Conservation (phyloP, 2,888 invertebrate genomes). For the Altica lythri region DNA sequence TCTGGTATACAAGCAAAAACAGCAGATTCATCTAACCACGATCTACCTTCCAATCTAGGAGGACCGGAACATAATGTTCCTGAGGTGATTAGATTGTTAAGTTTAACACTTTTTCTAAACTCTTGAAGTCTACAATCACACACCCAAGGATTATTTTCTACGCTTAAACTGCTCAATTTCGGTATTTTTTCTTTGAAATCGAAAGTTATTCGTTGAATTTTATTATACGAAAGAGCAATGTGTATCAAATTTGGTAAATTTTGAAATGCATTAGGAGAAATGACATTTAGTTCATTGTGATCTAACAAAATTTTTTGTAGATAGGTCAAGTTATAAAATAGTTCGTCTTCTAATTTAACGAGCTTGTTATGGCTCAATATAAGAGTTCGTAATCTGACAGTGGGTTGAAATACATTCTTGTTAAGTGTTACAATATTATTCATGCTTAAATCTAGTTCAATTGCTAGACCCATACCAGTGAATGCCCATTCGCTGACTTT, state of each 20-base stretch:
- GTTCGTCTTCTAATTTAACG: constrained; percentile 70
- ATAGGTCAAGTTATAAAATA: constrained; percentile 76
- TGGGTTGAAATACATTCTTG: constrained; percentile 72
- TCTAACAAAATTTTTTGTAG: constrained; percentile 78
- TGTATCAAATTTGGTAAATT: constrained; percentile 65
- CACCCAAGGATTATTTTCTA: constrained; percentile 84
- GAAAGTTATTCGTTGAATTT: constrained; percentile 67
- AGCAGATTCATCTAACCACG: constrained; percentile 75
- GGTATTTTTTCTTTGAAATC: constrained; percentile 69
- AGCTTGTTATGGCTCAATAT: constrained; percentile 77
- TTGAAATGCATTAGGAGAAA: constrained; percentile 66
- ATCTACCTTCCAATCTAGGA: constrained; percentile 66
- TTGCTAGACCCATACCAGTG: constrained; percentile 74
- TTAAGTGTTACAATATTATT: constrained; percentile 71
- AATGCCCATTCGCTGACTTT: constrained; percentile 77
- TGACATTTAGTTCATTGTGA: constrained; percentile 71
- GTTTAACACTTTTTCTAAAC: constrained; percentile 77
- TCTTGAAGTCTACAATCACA: constrained; percentile 84
- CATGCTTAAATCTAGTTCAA: constrained; percentile 80
- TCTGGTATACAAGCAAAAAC: constrained; percentile 84
- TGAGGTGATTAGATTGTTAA: constrained; percentile 73
- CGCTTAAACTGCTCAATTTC: constrained; percentile 72
- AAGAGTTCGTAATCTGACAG: constrained; percentile 72
- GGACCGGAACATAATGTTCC: constrained; percentile 78
- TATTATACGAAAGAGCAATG: constrained; percentile 75